phyloP scores from a whole-genome alignment of 1,140 invertebrate genomes.

The Ptiloglossa arizonensis region DNA sequence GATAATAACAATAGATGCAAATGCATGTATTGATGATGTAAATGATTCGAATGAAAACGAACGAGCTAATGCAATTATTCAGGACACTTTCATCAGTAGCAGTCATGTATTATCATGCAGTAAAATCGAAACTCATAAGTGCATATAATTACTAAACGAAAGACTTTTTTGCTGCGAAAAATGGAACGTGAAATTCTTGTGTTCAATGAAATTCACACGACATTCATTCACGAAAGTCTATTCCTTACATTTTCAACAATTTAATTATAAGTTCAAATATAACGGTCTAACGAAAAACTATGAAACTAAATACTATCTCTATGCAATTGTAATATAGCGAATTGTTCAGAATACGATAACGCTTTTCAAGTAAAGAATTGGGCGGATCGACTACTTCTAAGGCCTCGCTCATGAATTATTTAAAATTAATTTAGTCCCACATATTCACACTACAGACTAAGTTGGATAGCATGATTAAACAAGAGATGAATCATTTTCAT shows the following conservation, averaged over 20 bases:
- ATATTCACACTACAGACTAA: conserved; percentile 73
- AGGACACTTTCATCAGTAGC: conserved; percentile 54
- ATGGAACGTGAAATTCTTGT: background rate
- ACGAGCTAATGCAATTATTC: conserved; percentile 44
- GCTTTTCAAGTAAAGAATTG: conserved; percentile 70
- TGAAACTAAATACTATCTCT: conserved; percentile 75
- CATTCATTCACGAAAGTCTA: conserved; percentile 50
- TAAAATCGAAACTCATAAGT: conserved; percentile 27
- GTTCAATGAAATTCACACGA: conserved; percentile 45
- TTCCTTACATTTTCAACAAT: conserved; percentile 56
- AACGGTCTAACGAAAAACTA: conserved; percentile 68
- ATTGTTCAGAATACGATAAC: conserved; percentile 69
- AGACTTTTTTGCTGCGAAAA: conserved; percentile 11
- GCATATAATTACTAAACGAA: conserved; percentile 13
- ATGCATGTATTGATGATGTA: background rate
- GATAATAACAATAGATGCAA: background rate
- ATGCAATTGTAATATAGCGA: conserved; percentile 67
- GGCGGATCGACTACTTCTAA: conserved; percentile 82
- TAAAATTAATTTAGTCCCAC: conserved; percentile 72
- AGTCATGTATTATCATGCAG: conserved; percentile 39
- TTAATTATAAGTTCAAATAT: conserved; percentile 56
- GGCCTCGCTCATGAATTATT: conserved; percentile 81
- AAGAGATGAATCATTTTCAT: conserved; percentile 54
- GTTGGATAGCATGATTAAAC: conserved; percentile 71
- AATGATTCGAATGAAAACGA: conserved; percentile 9